Evolutionary conservation across 2,888 invertebrate species (phyloP).

Genomic region (Stramonita haemastoma): DNA sequence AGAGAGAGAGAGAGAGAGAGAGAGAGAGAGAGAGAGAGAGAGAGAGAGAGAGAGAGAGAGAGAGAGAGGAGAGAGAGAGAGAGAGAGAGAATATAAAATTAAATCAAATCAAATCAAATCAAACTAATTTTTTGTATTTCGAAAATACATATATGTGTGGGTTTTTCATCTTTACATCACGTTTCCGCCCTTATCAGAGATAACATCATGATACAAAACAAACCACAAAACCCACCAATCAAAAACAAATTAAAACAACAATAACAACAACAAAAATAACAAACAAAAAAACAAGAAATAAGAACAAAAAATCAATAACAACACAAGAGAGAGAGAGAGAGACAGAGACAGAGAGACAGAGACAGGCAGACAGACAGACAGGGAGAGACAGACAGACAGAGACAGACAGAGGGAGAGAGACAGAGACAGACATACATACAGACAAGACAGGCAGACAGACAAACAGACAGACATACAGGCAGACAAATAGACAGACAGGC

Average conservation of each 20-base stretch:
- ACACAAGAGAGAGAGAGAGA: slow-evolving; percentile 16
- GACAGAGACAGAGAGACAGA: slow-evolving; percentile 38
- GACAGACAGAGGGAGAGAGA: not conserved
- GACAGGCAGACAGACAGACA: not conserved
- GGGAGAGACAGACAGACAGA: not conserved
- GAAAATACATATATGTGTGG: too few relatives aligned
- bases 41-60: slow-evolving; percentile 31
- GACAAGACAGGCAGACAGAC: not conserved
- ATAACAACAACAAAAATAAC: too few relatives aligned
- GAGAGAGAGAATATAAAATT: too few relatives aligned
- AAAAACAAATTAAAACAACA: too few relatives aligned
- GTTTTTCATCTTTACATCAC: too few relatives aligned
- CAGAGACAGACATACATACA: not conserved
- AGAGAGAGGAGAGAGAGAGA: not conserved
- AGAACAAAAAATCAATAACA: not conserved
- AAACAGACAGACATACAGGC: not conserved
- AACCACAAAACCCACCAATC: too few relatives aligned
- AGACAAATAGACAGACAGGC: not conserved
- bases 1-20: not conserved
- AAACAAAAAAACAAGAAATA: not conserved
- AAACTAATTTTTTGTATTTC: too few relatives aligned
- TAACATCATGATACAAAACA: too few relatives aligned
- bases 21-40: not conserved
- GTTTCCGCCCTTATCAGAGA: too few relatives aligned
- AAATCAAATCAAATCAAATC: too few relatives aligned